Conservation (phyloP, 2,113 vertebrate species). For the Sarotherodon lohbergeri region DNA sequence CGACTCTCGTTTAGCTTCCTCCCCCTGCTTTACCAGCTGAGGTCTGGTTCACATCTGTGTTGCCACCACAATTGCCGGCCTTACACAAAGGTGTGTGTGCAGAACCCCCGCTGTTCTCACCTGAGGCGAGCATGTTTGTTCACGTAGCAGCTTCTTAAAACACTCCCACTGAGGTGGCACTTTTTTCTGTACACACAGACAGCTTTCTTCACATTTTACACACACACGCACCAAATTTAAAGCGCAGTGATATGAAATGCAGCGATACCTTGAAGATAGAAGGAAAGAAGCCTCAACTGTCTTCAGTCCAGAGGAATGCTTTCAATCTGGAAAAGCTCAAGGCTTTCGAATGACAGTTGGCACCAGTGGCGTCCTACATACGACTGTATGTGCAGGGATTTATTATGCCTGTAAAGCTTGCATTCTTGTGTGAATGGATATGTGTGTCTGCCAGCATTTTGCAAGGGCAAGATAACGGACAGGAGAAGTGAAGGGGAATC, state of each 20-base stretch:
- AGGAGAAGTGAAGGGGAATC: not conserved
- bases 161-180: not conserved
- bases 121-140: constrained; percentile 26
- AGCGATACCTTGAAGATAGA: not conserved
- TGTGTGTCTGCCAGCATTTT: not conserved
- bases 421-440: not conserved
- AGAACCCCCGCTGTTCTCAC: not conserved
- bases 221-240: not conserved
- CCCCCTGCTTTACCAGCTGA: not conserved
- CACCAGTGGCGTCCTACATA: not conserved
- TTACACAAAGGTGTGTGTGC: constrained; percentile 15
- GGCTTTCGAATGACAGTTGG: constrained; percentile 30
- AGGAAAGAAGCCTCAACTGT: not conserved
- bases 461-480: not conserved
- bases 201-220: not conserved
- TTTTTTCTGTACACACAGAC: not conserved
- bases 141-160: constrained; percentile 33
- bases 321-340: constrained; percentile 6
- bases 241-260: not conserved
- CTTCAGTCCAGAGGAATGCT: constrained; percentile 21
- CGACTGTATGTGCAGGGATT: constrained; percentile 32
- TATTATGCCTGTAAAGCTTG: constrained; percentile 6
- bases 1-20: not conserved
- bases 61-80: not conserved
- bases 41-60: constrained; percentile 40